Evolutionary conservation across 2,888 invertebrate genomes (phyloP), one percentile per base, ranked within the genome.

Genomic region (Scrobipalpa atriplicella): DNA sequence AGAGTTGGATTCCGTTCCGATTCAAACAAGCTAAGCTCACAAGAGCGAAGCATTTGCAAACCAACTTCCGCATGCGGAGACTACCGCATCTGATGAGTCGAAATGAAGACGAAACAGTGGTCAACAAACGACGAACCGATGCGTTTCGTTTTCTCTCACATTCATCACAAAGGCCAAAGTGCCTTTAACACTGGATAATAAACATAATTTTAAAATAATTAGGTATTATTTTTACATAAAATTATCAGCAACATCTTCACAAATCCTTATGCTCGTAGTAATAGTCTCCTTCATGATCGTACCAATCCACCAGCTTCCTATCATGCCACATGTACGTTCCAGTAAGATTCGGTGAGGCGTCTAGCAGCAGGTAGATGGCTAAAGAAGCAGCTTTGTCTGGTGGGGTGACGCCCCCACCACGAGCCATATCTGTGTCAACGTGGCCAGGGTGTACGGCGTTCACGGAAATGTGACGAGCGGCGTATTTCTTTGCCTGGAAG

Each of bases 241-340:
- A 3, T 43, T 13, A 43, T 13, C 3, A 43, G 13, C 13, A 43
- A 3, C 11, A 43, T 13, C 43, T 16, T 47, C 47, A 47, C 47
- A 47, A 47, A n/a, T 61, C 47, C 62, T 47, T 62, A 38, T 64
- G 54, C 64, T 18, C 19, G 19, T 64, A 64, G 13, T 64, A 52
- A 39, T 64, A 52, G 8, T 64, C 87, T 3, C 81, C 79, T 64
- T 87, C 81, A 43, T 79, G 73, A 65, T 92, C 88, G n/a, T 80
- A 85, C 96, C 96, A 96, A 78, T 95, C 94, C 0, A 94, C 87
- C 36, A 95, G 79, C 62, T 87, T 89, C 56, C 89, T 92, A 74
- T 95, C 92, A 62, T 82, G 74, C 95, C 96, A 96, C 77, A 96
- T 89, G 74, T 94, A 96, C 70, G 93, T 87, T 0, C 96, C 96